Base-by-base conservation (phyloP, 1,140 invertebrate genomes). In the Drosophila kurseongensis region DNA sequence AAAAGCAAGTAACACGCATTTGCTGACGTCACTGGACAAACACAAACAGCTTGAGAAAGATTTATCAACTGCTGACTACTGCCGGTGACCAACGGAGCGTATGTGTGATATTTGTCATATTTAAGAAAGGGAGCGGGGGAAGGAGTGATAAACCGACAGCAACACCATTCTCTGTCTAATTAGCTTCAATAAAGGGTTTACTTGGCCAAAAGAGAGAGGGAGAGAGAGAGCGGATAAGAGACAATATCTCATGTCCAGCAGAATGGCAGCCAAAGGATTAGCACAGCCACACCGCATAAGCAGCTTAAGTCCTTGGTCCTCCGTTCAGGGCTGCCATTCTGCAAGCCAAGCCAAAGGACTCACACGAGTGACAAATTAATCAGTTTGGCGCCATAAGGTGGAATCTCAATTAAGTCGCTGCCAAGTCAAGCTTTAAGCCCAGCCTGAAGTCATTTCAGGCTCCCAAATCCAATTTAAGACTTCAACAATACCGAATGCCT, bases 71-170 rank as follows among this genome's bases (percentile, higher is more conserved):
- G 63, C 65, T 65, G 16, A 50, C 36, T 63, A 35, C 55, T 63
- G 36, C 7, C 50, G 54, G 41, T 42, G 12, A 9, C 27, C 65
- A 56, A 50, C 67, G 18, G 51, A 41, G 67, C 67, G 65, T 71
- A 71, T 71, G 65, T 69, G 67, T 71, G 65, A 69, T 69, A 57
- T 69, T 56, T 68, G 51, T 71, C 67, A 48, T 48, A 38, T 48
- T 47, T 63, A 32, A 29, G n/a, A 23, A 16, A 44, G 8, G 32
- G 13, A 18, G 1, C 6, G 8, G 54, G 9, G 47, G 18, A 48
- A 27, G n/a, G 16, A 29, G 13, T n/a, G 38, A 40, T 12, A 40
- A 29, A 7, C 6, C n/a, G 29, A 50, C 8, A 5, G 9, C 5
- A 14, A 12, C 16, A n/a, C 57, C 35, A 1, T 8, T 62, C 60